Conservation (phyloP, 2,888 invertebrate species). For the Platyscelio sp. region DNA sequence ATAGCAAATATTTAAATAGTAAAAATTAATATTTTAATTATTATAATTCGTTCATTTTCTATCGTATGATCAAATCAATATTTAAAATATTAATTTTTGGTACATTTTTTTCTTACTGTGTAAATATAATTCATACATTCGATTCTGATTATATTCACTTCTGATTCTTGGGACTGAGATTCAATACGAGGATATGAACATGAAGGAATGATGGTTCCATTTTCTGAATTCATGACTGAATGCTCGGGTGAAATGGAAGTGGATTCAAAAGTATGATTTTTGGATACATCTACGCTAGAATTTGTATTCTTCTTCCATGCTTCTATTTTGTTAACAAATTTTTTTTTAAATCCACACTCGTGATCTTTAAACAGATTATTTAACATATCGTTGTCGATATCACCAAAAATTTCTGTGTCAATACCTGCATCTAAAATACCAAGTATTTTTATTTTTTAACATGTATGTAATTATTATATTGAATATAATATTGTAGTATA, state of each 20-base stretch:
- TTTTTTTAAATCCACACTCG: neutral
- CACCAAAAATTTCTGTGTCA: neutral
- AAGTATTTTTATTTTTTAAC: no score
- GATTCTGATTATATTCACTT: no score
- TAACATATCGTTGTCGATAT: neutral
- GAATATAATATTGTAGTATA: no score
- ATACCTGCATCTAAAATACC: neutral
- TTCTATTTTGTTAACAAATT: neutral
- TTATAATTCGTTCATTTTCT: no score
- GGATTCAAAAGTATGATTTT: neutral
- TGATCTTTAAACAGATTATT: neutral
- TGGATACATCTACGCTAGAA: constrained; percentile 2
- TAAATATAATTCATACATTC: no score
- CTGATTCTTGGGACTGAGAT: no score
- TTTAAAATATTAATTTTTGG: no score
- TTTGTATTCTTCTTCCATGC: neutral
- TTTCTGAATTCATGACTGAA: neutral
- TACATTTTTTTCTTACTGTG: no score
- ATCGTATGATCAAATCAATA: no score
- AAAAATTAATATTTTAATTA: no score
- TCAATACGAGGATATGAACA: neutral
- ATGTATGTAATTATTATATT: no score
- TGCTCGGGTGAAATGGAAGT: neutral
- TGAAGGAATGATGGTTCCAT: neutral
- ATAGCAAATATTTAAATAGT: no score